Conservation (phyloP, 2,113 vertebrate species). For the Haemorhous mexicanus region DNA sequence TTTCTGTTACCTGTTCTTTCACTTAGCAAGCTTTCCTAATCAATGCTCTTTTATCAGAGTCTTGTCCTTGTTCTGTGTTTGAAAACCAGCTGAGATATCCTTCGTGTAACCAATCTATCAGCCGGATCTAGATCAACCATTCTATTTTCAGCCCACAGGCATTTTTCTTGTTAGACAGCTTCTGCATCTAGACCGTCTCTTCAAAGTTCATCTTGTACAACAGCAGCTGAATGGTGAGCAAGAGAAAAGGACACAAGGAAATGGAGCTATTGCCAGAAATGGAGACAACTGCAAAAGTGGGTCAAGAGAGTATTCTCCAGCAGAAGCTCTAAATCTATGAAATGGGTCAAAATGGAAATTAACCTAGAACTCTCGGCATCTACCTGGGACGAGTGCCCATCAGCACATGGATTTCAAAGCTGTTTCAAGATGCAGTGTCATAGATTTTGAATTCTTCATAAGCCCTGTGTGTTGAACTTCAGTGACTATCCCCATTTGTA, state of each 20-base stretch:
- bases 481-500: background rate
- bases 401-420: background rate
- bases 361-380: background rate
- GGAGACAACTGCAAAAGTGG: background rate
- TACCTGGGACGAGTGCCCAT: background rate
- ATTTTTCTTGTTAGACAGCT: slow-evolving; percentile 17
- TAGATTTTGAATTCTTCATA: background rate
- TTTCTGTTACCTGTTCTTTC: background rate
- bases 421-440: background rate
- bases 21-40: background rate
- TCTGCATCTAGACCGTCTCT: slow-evolving; percentile 2
- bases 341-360: slow-evolving; percentile 47
- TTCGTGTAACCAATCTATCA: background rate
- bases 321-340: background rate
- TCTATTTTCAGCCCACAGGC: slow-evolving; percentile 15
- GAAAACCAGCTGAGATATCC: slow-evolving; percentile 2
- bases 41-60: background rate
- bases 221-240: background rate
- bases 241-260: background rate
- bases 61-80: slow-evolving; percentile 5
- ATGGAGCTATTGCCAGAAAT: background rate
- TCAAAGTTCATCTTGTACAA: slow-evolving; percentile 29
- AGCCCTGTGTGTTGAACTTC: background rate
- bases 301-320: slow-evolving; percentile 7
- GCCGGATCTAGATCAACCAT: background rate